Base-by-base conservation (phyloP, 2,888 invertebrate species). In the Nymphalis urticae region DNA sequence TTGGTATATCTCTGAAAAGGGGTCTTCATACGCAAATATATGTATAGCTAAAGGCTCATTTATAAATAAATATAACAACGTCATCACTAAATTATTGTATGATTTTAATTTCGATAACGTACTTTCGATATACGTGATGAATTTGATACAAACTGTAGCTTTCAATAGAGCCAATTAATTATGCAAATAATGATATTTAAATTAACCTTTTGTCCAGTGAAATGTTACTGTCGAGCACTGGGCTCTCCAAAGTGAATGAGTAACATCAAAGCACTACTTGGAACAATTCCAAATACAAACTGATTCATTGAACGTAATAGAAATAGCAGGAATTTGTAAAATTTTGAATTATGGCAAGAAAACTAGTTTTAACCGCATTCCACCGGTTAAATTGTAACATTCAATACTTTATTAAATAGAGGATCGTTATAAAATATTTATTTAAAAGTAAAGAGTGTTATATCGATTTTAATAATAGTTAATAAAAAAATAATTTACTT, bases 271-370 rank as follows among this genome's bases (percentile, higher is more conserved):
- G 61, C 73, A 72, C 74, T 62, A 72, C 61, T 82, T 87, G 86
- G 85, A 87, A 79, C 75, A 59, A 73, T 79, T 82, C 83, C 85
- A 87, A 85, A 81, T 77, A 69, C 58, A 64, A 60, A 58, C 77
- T 85, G 85, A 86, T 78, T 85, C 84, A 83, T 61, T 73, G 65
- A 70, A 68, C 73, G 71, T 65, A 72, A 71, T 73, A 71, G 54
- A 73, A 73, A 68, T 65, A 66, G 48, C 48, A 51, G 66, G 62
- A 71, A 67, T 59, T 48, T 48, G 48, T 67, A 17, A n/a, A 54
- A 62, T 36, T 62, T 51, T 19, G 16, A 24, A 16, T 24, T 50
- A 7, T 17, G 19, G 4, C 42, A 24, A 60, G 13, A 24, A 4
- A 53, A 16, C 16, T 53, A 1, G 13, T 24, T 21, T 6, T 19